Evolutionary conservation across 2,797 vertebrate genomes (phyloP).

Genomic region (Pangasius larnaudii): DNA sequence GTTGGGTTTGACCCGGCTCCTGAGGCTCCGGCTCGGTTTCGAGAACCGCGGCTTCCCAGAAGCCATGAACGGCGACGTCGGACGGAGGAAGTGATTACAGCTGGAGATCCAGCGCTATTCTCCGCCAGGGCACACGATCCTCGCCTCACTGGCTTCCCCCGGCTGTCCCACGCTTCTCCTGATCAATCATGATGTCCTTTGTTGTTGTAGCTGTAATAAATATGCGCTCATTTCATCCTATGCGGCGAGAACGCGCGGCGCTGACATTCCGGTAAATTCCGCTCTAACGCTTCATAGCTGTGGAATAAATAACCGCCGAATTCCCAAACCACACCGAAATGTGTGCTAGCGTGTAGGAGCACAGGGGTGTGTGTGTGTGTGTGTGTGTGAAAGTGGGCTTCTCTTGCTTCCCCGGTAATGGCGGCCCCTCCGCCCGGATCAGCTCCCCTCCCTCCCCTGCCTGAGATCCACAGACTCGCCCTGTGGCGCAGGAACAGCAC

Average conservation of each 20-base stretch:
- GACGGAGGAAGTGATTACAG: not conserved
- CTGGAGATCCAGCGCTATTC: not conserved
- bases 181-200: constrained; percentile 80
- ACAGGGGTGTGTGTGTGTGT: constrained; percentile 4
- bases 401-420: constrained; percentile 78
- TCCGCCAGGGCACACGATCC: not conserved
- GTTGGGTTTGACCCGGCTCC: constrained; percentile 13
- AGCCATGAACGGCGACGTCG: not conserved
- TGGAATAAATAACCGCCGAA: constrained; percentile 51
- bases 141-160: constrained; percentile 41
- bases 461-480: constrained; percentile 81
- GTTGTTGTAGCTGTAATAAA: constrained; percentile 79
- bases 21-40: constrained; percentile 38
- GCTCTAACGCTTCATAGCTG: constrained; percentile 55
- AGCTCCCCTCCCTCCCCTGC: constrained; percentile 64
- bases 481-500: constrained; percentile 82
- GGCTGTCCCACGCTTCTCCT: constrained; percentile 77
- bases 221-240: constrained; percentile 68
- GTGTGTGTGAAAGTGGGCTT: constrained; percentile 67
- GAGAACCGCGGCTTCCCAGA: constrained; percentile 31
- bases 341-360: not conserved
- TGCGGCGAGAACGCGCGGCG: constrained; percentile 64
- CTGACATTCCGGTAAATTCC: constrained; percentile 56
- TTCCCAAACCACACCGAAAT: constrained; percentile 50
- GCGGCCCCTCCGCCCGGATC: constrained; percentile 78